Evolutionary conservation across 2,113 vertebrate genomes (phyloP).

Genomic region (Pelmatolapia mariae): DNA sequence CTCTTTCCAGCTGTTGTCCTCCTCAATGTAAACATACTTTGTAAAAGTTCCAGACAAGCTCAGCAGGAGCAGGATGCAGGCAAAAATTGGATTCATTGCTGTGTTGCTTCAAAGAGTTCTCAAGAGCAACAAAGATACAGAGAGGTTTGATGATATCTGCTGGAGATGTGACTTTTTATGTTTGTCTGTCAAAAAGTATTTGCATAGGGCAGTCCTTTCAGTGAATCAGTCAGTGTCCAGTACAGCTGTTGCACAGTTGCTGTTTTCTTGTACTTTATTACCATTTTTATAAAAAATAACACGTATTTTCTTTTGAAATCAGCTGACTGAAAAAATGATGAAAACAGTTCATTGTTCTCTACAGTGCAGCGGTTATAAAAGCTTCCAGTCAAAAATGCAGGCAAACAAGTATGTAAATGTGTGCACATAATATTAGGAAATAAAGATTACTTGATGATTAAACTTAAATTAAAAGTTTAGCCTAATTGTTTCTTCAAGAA

Average conservation of each 20-base stretch:
- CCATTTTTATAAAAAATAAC: background rate
- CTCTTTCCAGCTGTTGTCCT: accelerated
- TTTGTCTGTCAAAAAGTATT: background rate
- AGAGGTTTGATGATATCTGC: background rate
- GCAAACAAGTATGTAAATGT: background rate
- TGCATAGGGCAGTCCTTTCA: background rate
- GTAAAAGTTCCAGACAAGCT: background rate
- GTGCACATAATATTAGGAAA: background rate
- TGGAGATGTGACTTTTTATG: background rate
- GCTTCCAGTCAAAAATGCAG: background rate
- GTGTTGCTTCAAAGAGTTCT: background rate
- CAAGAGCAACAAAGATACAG: background rate
- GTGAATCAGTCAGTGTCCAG: background rate
- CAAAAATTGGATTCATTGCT: background rate
- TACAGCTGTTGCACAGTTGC: background rate
- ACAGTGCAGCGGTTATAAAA: background rate
- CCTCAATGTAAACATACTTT: background rate
- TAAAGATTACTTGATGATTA: background rate
- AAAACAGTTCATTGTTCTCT: background rate
- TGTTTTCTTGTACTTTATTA: background rate
- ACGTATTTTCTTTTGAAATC: background rate
- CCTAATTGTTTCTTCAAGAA: background rate
- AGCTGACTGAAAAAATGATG: background rate
- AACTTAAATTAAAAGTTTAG: background rate
- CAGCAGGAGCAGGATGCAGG: background rate